A percentile compares a stretch with the other conserved stretches of the same genome.
Conservation (phyloP, 2,113 vertebrate species). For the Corvus cornix region DNA sequence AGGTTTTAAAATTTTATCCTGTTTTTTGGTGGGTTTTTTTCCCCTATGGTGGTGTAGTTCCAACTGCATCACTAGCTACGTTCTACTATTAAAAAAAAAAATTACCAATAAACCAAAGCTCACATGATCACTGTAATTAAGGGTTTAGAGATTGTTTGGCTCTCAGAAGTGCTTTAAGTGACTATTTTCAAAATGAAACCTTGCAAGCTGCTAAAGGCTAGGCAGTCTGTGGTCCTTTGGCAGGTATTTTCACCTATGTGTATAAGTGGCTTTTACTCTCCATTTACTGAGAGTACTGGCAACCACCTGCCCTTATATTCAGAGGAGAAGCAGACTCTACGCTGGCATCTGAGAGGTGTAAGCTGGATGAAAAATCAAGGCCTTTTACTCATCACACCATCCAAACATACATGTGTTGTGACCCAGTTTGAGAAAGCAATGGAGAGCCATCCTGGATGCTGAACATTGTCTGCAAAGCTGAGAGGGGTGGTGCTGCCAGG, state of each 20-base stretch:
- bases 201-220: background rate
- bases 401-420: background rate
- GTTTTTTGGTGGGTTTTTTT: background rate
- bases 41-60: background rate
- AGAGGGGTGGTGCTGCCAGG: background rate
- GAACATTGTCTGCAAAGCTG: background rate
- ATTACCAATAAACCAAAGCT: background rate
- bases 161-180: background rate
- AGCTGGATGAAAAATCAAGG: background rate
- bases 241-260: background rate
- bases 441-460: background rate
- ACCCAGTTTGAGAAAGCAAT: background rate
- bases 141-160: background rate
- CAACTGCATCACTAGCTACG: background rate
- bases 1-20: background rate
- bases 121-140: background rate
- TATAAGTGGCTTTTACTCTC: background rate
- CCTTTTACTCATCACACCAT: background rate
- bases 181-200: background rate
- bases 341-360: background rate
- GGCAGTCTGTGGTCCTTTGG: background rate
- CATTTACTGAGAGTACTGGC: background rate
- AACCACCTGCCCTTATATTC: background rate
- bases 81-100: background rate
- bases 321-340: background rate